Conservation (phyloP, 2,113 vertebrate species). For the Gymnocephalus cernua region DNA sequence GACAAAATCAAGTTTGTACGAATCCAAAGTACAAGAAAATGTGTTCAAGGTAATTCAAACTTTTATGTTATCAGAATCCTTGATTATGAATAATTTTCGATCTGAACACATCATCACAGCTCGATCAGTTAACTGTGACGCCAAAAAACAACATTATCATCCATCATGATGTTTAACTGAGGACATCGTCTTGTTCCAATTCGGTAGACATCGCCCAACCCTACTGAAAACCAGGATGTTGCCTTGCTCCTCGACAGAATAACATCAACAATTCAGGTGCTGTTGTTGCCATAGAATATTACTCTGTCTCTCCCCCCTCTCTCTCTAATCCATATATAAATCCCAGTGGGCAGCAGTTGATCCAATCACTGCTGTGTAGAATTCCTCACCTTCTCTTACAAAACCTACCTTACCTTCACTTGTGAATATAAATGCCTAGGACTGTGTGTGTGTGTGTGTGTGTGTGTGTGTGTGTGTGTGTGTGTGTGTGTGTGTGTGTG, state of each 20-base stretch:
- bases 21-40: no score
- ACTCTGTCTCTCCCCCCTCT: neutral
- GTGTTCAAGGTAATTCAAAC: no score
- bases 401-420: conserved; percentile 40
- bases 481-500: conserved; percentile 30
- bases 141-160: no score
- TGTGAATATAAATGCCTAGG: conserved; percentile 48
- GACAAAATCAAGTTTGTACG: no score
- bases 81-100: no score
- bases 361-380: conserved; percentile 53
- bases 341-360: conserved; percentile 48
- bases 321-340: conserved; percentile 31
- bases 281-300: conserved; percentile 29
- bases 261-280: conserved; percentile 35
- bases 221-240: neutral
- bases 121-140: no score
- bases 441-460: conserved; percentile 16
- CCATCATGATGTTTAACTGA: no score
- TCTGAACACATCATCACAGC: no score
- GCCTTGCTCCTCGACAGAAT: conserved; percentile 24
- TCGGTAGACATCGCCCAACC: no score
- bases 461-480: conserved; percentile 16
- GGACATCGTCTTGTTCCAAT: no score
- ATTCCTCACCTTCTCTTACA: conserved; percentile 61
- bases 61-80: no score